Conservation (phyloP, 2,888 invertebrate genomes). For the Argyresthia goedartella region DNA sequence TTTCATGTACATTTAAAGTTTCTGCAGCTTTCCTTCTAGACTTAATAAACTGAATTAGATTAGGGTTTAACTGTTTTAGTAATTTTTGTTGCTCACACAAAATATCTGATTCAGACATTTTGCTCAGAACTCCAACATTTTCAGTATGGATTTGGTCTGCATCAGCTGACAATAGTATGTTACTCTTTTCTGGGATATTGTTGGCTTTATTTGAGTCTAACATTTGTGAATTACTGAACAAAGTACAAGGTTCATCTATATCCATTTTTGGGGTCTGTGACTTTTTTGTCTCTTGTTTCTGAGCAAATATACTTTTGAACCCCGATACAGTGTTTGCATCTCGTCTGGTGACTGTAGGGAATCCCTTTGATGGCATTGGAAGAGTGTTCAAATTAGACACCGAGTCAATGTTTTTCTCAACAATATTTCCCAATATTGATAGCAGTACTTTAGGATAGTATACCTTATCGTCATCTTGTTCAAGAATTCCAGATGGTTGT, state of each 20-base stretch:
- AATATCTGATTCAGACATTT: conserved; percentile 83
- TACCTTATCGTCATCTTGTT: conserved; percentile 46
- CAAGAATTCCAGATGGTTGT: conserved; percentile 9
- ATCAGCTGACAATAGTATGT: conserved; percentile 55
- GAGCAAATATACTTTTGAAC: conserved; percentile 62
- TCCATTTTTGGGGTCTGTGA: conserved; percentile 27
- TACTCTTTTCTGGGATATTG: conserved; percentile 49
- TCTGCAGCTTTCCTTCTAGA: conserved; percentile 27
- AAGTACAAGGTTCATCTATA: conserved; percentile 24
- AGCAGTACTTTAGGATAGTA: conserved; percentile 57
- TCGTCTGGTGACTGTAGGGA: conserved; percentile 59
- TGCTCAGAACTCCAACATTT: conserved; percentile 75
- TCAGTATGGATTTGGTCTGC: conserved; percentile 77
- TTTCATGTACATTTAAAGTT: conserved; percentile 4
- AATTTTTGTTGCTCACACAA: conserved; percentile 79
- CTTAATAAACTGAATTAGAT: conserved; percentile 76
- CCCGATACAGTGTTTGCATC: conserved; percentile 28
- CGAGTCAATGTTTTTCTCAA: conserved; percentile 57
- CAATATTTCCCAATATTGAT: conserved; percentile 63
- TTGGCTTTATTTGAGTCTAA: conserved; percentile 13
- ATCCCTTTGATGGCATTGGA: conserved; percentile 50
- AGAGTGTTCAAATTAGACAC: conserved; percentile 21
- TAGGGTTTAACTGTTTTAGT: conserved; percentile 73
- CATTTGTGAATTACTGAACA: conserved; percentile 7
- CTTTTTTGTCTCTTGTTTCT: conserved; percentile 37